Base-by-base conservation (phyloP, 2,888 invertebrate genomes). In the Dasysyrphus tricinctus region DNA sequence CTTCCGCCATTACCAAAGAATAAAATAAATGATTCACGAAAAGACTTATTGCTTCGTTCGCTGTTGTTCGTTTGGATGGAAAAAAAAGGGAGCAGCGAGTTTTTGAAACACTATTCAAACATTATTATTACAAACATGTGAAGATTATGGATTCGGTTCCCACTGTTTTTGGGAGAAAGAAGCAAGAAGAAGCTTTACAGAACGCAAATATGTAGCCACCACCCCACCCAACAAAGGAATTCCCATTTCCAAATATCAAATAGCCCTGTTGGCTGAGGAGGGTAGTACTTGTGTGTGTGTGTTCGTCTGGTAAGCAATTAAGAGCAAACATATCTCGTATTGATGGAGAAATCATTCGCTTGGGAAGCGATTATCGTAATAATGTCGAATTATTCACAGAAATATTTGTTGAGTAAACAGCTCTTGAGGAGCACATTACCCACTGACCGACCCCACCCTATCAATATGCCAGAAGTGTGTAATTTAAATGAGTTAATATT, bases 301-400 rank as follows among this genome's bases (percentile, higher is more conserved):
- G 63, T 61, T 61, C 42, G 69, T 69, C 78, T 78, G 78, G 69
- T 47, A 32, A 73, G 74, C 78, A 82, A 82, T 82, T 78, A 78
- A 82, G 39, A 82, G 67, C 74, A 78, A 78, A 78, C 61, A 78
- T 67, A 5, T 74, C 56, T 61, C 34, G n/a, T n/a, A n/a, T 61
- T 69, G 51, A 34, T 54, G 54, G 12, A 54, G n/a, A 75, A 42
- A 57, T 19, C 44, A 54, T 54, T 42, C 16, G 44, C 9, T 56
- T 39, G 56, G 47, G 32, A 32, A 49, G 32, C 16, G 14, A 77
- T 77, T 47, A 65, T 49, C 47, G 34, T 57, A 34, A 57, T 57
- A n/a, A 34, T 57, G 34, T 57, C 44, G 16, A 54, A 54, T 74
- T 34, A 63, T 54, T 11, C 61, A 47, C n/a, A 12, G 37, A 59